These are phyloP conservation scores for Fistularia commersonii DNA, from an alignment of 2,797 vertebrate species.

Conservation along the genomic window DNA sequence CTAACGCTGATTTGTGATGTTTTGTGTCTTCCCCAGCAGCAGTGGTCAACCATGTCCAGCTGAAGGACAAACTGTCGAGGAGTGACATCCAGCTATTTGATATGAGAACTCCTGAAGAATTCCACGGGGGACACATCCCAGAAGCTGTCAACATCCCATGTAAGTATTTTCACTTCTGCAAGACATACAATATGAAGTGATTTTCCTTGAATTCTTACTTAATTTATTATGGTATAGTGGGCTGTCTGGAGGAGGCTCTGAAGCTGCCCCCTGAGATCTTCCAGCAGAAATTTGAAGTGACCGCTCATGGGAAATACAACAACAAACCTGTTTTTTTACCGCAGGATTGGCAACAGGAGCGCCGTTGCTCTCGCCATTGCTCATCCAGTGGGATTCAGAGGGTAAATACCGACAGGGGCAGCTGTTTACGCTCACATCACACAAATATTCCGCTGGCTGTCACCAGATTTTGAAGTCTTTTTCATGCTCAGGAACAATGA, in stretches of 20 bases:
- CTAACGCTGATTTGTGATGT: too few species aligned
- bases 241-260: slow-evolving; percentile 63
- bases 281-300: slow-evolving; percentile 55
- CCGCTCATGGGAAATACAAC: slow-evolving; percentile 56
- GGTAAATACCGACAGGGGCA: slow-evolving; percentile 31
- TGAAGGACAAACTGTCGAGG: slow-evolving; percentile 67
- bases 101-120: slow-evolving; percentile 70
- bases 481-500: too few species aligned
- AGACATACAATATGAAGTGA: too few species aligned
- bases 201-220: background rate
- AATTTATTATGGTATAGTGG: slow-evolving; percentile 49
- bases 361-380: slow-evolving; percentile 59
- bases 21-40: background rate
- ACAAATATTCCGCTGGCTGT: too few species aligned
- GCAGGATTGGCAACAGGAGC: slow-evolving; percentile 65
- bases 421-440: too few species aligned
- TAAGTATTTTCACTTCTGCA: slow-evolving; percentile 27
- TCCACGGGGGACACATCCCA: slow-evolving; percentile 64
- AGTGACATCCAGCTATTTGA: slow-evolving; percentile 72
- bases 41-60: slow-evolving; percentile 67
- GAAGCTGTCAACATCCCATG: slow-evolving; percentile 69
- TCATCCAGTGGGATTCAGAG: slow-evolving; percentile 58
- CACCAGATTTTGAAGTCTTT: too few species aligned
- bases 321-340: slow-evolving; percentile 71
- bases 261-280: slow-evolving; percentile 61